These are phyloP conservation scores for Chloroclysta siterata DNA, from an alignment of 2,888 invertebrate species.

Conservation along the genomic window DNA sequence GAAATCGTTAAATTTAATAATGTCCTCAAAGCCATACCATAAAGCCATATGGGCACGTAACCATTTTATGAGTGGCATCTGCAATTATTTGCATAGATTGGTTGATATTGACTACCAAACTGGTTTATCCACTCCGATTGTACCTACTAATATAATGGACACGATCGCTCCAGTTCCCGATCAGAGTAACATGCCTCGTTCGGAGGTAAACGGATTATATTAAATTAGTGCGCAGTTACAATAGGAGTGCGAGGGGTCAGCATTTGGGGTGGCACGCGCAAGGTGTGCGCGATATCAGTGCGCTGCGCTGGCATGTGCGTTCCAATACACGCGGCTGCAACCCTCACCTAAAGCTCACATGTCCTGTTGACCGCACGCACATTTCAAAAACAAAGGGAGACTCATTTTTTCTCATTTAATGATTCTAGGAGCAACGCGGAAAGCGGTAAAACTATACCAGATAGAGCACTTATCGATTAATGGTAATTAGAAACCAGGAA, in stretches of 20 bases:
- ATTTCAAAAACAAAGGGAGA: constrained; percentile 69
- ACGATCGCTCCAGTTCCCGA: constrained; percentile 15
- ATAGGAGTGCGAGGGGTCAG: constrained; percentile 70
- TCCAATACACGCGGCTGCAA: constrained; percentile 69
- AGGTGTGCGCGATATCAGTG: constrained; percentile 82
- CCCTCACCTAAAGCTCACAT: constrained; percentile 56
- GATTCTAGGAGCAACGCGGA: constrained; percentile 30
- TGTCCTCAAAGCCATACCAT: constrained; percentile 23
- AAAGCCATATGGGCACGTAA: too few species aligned
- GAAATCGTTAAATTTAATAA: constrained; percentile 29
- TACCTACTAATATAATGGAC: constrained; percentile 20
- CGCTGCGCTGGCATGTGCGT: constrained; percentile 76
- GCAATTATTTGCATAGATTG: constrained; percentile 36
- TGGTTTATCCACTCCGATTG: constrained; percentile 35
- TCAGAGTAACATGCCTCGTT: constrained; percentile 2
- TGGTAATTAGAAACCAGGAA: constrained; percentile 62
- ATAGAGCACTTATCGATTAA: constrained; percentile 59
- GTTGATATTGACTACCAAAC: constrained; percentile 33
- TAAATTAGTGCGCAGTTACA: constrained; percentile 43
- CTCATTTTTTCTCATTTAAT: constrained; percentile 42
- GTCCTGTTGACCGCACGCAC: constrained; percentile 60
- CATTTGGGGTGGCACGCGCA: constrained; percentile 71
- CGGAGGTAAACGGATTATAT: constrained; percentile 21
- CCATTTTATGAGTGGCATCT: constrained; percentile 2
- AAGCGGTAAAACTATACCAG: constrained; percentile 38